Evolutionary conservation across 2,888 invertebrate species (phyloP).

Genomic region (Laspeyria flexula): DNA sequence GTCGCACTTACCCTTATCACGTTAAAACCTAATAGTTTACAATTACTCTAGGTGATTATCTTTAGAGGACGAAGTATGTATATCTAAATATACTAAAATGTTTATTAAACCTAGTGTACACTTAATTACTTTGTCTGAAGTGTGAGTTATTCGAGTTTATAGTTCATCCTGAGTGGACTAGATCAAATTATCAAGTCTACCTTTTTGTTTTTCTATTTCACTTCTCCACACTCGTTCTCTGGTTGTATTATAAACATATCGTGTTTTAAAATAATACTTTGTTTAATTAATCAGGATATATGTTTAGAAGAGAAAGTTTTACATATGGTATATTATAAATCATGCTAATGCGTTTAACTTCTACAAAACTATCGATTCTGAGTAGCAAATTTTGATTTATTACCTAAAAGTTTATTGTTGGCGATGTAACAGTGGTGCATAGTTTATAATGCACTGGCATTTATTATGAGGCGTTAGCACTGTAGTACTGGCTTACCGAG

Average conservation of each 20-base stretch:
- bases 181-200: no score
- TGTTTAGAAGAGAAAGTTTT: not conserved
- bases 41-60: conserved; percentile 10
- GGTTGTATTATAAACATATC: no score
- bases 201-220: no score
- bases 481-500: no score
- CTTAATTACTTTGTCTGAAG: not conserved
- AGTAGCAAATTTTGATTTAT: not conserved
- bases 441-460: not conserved
- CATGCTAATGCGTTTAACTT: not conserved
- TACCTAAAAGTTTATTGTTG: not conserved
- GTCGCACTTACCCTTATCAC: conserved; percentile 9
- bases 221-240: no score
- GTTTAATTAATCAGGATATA: not conserved
- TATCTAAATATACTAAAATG: conserved; percentile 1
- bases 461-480: no score
- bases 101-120: not conserved
- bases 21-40: conserved; percentile 12
- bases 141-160: not conserved
- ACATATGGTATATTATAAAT: not conserved
- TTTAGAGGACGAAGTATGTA: not conserved
- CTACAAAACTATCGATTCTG: not conserved
- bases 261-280: not conserved
- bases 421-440: not conserved
- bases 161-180: no score